Conservation (phyloP, 2,888 invertebrate species). For the Dicyrtoma fusca region DNA sequence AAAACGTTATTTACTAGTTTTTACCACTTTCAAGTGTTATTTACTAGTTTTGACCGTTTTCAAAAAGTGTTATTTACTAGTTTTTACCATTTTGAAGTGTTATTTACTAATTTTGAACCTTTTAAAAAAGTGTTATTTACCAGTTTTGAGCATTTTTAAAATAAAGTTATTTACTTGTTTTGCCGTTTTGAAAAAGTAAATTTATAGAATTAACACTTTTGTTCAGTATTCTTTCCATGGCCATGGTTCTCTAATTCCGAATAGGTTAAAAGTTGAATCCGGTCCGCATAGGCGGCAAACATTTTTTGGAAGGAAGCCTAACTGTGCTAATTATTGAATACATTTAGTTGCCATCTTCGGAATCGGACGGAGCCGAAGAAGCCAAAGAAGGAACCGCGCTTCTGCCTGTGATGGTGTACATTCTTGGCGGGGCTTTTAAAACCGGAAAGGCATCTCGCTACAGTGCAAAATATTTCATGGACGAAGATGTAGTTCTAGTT, state of each 20-base stretch:
- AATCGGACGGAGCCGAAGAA: neutral
- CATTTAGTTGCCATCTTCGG: neutral
- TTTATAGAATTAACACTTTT: no score
- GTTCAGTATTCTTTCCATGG: no score
- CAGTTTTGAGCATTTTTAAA: no score
- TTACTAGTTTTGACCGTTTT: no score
- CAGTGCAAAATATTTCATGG: slow-evolving; percentile 33
- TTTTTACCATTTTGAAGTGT: no score
- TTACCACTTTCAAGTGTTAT: no score
- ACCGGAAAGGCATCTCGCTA: slow-evolving; percentile 23
- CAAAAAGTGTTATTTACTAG: no score
- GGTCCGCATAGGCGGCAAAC: neutral
- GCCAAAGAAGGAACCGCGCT: neutral
- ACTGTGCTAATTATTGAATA: neutral
- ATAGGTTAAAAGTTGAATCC: no score
- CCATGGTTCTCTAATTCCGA: no score
- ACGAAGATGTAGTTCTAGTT: slow-evolving; percentile 31
- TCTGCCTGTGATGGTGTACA: slow-evolving; percentile 16
- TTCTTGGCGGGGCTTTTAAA: slow-evolving; percentile 19
- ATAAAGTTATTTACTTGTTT: neutral
- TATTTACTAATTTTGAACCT: no score
- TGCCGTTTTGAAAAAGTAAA: neutral
- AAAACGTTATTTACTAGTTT: no score
- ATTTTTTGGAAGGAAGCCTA: neutral
- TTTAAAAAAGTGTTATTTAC: no score